Percentiles rank a stretch among this genome's conserved stretches.
These are phyloP conservation scores for Scaptomyza caliginosa DNA, from an alignment of 2,888 invertebrate species.

Conservation along the genomic window DNA sequence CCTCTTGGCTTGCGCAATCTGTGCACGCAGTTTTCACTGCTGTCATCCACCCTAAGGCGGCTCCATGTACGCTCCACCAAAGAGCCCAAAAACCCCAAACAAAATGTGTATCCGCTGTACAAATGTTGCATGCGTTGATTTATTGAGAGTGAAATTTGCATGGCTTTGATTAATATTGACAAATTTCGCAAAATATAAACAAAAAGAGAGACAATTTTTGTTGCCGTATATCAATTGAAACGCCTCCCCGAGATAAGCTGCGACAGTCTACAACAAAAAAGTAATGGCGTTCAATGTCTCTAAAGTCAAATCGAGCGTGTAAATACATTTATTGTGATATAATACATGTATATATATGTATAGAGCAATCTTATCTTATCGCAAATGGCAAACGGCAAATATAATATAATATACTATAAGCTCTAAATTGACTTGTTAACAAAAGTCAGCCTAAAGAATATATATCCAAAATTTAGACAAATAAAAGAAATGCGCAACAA, in stretches of 20 bases:
- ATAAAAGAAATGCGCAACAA: constrained; percentile 5
- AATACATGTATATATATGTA: too few relatives aligned
- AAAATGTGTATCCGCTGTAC: constrained; percentile 24
- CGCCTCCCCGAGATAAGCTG: constrained; percentile 15
- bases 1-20: neutral
- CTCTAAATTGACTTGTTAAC: constrained; percentile 45
- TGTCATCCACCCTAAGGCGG: constrained; percentile 61
- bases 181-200: constrained; percentile 52
- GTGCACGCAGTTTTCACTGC: constrained; percentile 66
- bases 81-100: constrained; percentile 4
- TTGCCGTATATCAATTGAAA: constrained; percentile 5
- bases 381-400: neutral
- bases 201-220: neutral
- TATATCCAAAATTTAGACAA: constrained; percentile 4
- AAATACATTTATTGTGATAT: constrained; percentile 2
- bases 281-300: constrained; percentile 15
- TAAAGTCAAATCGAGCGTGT: neutral
- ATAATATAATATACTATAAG: constrained; percentile 11
- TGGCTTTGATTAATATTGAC: constrained; percentile 77
- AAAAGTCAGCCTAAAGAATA: constrained; percentile 3
- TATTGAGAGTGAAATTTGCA: constrained; percentile 73
- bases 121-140: constrained; percentile 55
- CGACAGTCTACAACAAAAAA: neutral
- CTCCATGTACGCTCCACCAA: neutral
- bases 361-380: constrained; percentile 41